phyloP scores from a whole-genome alignment of 2,888 invertebrate species.

The Andrena bucephala region DNA sequence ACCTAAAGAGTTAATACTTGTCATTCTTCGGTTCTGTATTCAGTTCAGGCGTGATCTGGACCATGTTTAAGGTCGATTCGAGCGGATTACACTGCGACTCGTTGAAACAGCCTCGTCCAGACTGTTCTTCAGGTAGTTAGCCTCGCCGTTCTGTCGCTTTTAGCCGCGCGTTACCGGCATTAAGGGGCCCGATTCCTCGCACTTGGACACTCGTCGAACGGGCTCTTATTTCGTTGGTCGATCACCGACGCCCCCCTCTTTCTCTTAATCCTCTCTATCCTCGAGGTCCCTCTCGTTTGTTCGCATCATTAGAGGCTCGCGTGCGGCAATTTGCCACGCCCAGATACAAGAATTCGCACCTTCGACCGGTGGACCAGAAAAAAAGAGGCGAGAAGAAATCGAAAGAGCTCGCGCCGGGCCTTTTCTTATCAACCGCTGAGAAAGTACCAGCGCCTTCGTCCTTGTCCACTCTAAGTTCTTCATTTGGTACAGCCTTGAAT shows the following conservation, averaged over 20 bases:
- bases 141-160: slow-evolving; percentile 42
- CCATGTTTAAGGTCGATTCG: slow-evolving; percentile 8
- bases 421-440: slow-evolving; percentile 67
- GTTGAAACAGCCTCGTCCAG: background rate
- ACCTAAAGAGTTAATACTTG: background rate
- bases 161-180: slow-evolving; percentile 34
- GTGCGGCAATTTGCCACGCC: slow-evolving; percentile 83
- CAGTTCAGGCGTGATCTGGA: background rate
- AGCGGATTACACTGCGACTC: slow-evolving; percentile 9
- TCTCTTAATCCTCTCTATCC: slow-evolving; percentile 55
- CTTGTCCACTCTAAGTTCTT: slow-evolving; percentile 32
- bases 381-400: slow-evolving; percentile 45
- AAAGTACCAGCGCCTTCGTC: slow-evolving; percentile 36
- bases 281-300: slow-evolving; percentile 77
- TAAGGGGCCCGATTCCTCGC: slow-evolving; percentile 36
- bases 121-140: slow-evolving; percentile 17
- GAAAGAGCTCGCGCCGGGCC: slow-evolving; percentile 27
- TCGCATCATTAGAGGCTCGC: slow-evolving; percentile 82
- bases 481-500: slow-evolving; percentile 56
- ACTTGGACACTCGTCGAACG: slow-evolving; percentile 62
- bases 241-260: slow-evolving; percentile 41
- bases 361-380: slow-evolving; percentile 66
- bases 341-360: slow-evolving; percentile 81
- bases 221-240: slow-evolving; percentile 62
- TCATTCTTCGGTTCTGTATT: background rate